These are phyloP conservation scores for Xiphophorus maculatus DNA, from an alignment of 2,113 vertebrate species.

Conservation along the genomic window DNA sequence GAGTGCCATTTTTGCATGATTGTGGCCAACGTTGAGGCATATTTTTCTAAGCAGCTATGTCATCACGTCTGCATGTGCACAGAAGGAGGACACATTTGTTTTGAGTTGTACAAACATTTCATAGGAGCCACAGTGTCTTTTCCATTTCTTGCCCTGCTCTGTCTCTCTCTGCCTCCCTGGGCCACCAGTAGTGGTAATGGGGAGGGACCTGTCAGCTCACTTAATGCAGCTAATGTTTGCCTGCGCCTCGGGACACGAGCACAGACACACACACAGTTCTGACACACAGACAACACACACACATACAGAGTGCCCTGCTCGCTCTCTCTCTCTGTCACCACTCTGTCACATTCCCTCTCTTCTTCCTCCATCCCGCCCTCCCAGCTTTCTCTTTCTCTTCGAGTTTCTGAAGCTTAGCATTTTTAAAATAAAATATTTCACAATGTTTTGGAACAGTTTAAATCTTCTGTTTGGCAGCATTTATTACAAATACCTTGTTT, in stretches of 20 bases:
- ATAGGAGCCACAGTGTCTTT: slow-evolving; percentile 44
- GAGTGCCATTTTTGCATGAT: slow-evolving; percentile 9
- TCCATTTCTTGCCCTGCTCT: slow-evolving; percentile 24
- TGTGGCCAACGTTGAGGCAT: slow-evolving; percentile 5
- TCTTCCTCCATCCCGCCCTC: slow-evolving; percentile 51
- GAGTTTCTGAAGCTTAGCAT: slow-evolving; percentile 41
- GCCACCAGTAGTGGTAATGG: slow-evolving; percentile 82
- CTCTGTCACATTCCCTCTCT: slow-evolving; percentile 74
- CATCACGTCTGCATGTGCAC: slow-evolving; percentile 8
- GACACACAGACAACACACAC: slow-evolving; percentile 68
- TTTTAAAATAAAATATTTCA: slow-evolving; percentile 47
- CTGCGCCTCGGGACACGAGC: slow-evolving; percentile 81
- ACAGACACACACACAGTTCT: slow-evolving; percentile 72
- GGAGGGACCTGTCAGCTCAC: slow-evolving; percentile 85
- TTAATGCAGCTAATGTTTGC: slow-evolving; percentile 87
- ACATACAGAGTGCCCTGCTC: slow-evolving; percentile 63
- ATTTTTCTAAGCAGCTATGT: slow-evolving; percentile 25
- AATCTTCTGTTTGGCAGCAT: slow-evolving; percentile 25
- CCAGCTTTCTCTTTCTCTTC: slow-evolving; percentile 47
- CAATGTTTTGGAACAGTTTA: slow-evolving; percentile 17
- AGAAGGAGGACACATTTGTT: slow-evolving; percentile 24
- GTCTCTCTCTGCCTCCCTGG: slow-evolving; percentile 50
- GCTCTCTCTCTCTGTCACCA: slow-evolving; percentile 75
- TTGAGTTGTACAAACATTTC: slow-evolving; percentile 59
- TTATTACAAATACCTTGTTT: slow-evolving; percentile 2